Base-by-base conservation (phyloP, 1,140 invertebrate species). In the Drosophila pseudoananassae region DNA sequence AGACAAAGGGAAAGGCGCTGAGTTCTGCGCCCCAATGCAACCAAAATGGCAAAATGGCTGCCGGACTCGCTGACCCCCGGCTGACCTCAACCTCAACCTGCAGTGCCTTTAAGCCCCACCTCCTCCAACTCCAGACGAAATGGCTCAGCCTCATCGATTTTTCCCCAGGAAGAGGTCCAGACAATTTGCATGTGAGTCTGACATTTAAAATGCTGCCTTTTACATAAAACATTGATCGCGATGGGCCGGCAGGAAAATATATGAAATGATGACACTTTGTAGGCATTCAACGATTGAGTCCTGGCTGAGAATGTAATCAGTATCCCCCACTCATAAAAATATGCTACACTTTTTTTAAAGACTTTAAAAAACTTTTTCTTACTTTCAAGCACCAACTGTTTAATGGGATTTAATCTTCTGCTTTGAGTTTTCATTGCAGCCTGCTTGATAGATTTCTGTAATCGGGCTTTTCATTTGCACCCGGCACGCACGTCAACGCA, bases 1-100 rank as follows among this genome's bases (percentile, higher is more conserved):
- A 69, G 66, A 69, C 78, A 88, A 88, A 88, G 83, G 78, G 83
- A 88, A 87, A 88, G 83, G 78, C 78, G 75, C 70, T 75, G 33
- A 45, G 47, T 9, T 17, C 61, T 47, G 23, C 14, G 38, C 8
- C 52, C 27, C 43, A 15, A 38, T 70, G 74, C 78, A 46, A 70
- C 68, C 58, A 36, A 87, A 79, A 78, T 73, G 72, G 77, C 83
- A 88, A 88, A 88, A 88, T 83, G 78, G 63, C 60, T 55, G 65
- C 78, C 68, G 63, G 54, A 20, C 27, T 64, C 38, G 58, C 36
- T 61, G 49, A 43, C 36, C 50, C 59, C 25, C 50, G 27, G 63
- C 50, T 76, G 70, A 55, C 53, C 59, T 57, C 50, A 56, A 47
- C 29, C 45, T 20, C 25, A 20, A 23, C 20, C 17, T 23, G 17